Percentiles rank a stretch among this genome's conserved stretches.
phyloP scores from a whole-genome alignment of 2,113 vertebrate genomes.

The Melanotaenia duboulayi region DNA sequence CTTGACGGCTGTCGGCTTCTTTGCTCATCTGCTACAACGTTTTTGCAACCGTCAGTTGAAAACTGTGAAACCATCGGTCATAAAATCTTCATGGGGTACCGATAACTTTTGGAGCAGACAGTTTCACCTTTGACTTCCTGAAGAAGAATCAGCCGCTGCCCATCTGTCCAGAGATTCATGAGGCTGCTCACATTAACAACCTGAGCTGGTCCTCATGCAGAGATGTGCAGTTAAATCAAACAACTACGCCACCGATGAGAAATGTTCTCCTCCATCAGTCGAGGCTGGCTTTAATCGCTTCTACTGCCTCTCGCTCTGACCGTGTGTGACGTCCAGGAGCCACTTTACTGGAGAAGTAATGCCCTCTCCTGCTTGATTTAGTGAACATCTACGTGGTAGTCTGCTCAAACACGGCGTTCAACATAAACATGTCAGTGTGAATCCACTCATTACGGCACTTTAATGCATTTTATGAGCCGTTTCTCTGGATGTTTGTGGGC shows the following conservation, averaged over 20 bases:
- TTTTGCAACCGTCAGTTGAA: too few species aligned
- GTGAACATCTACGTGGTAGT: background rate
- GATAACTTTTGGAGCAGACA: background rate
- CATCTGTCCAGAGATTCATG: background rate
- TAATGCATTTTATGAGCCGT: constrained; percentile 1
- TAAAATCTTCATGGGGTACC: background rate
- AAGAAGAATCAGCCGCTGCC: background rate
- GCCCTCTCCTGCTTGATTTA: background rate
- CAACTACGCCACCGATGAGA: background rate
- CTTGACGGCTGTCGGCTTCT: too few species aligned
- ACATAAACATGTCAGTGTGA: background rate
- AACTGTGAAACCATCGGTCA: background rate
- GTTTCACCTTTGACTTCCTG: background rate
- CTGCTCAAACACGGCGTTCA: background rate
- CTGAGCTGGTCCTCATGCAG: too few species aligned
- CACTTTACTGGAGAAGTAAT: background rate
- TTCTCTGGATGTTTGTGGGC: constrained; percentile 11
- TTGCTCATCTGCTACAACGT: too few species aligned
- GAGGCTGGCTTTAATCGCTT: background rate
- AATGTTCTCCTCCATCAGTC: too few species aligned
- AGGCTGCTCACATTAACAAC: too few species aligned
- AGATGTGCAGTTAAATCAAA: constrained; percentile 48
- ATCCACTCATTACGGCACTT: background rate
- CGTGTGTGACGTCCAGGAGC: too few species aligned
- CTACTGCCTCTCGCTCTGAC: background rate